Base-by-base conservation (phyloP, 2,888 invertebrate species). In the Ochropleura leucogaster region DNA sequence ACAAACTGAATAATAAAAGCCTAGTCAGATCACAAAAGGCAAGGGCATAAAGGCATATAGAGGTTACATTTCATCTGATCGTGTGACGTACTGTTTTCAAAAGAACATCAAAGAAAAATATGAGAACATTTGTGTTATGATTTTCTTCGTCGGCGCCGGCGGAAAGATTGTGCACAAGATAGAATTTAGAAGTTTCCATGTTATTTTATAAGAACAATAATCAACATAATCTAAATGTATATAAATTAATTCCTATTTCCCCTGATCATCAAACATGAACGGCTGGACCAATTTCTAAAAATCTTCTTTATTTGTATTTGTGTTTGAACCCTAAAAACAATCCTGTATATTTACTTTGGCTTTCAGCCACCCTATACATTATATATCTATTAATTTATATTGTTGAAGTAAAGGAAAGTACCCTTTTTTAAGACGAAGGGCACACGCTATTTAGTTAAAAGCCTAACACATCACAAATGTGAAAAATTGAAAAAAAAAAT, bases 1-100 rank as follows among this genome's bases (percentile, higher is more conserved):
- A 57, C 66, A 49, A 69, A 69, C 16, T 57, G 62, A 82, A 71
- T 76, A 85, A 70, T 65, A 85, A 75, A 85, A 75, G 30, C 49
- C 18, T 71, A 81, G 85, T 77, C 71, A 66, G 49, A 62, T 76
- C 81, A 85, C 55, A 44, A 3, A 63, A 63, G 77, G 85, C 83
- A 67, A 74, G 85, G 70, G 42, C 62, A 30, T 30, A 42, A 7
- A 44, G 44, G 44, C 44, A 44, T 44, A 44, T 62, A 44, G 12
- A 68, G 83, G 68, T 68, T 55, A 73, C 49, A 65, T 85, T 59
- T 60, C 60, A 68, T 71, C 65, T 73, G 46, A 72, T 72, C 60
- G 51, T 63, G 51, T 10, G 16, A 46, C 40, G 51, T 12, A 72
- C 49, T 72, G 65, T 53, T 63, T 77, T 77, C 64, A 68, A 68